phyloP scores from a whole-genome alignment of 2,797 vertebrate genomes.

The Muscicapa striata region DNA sequence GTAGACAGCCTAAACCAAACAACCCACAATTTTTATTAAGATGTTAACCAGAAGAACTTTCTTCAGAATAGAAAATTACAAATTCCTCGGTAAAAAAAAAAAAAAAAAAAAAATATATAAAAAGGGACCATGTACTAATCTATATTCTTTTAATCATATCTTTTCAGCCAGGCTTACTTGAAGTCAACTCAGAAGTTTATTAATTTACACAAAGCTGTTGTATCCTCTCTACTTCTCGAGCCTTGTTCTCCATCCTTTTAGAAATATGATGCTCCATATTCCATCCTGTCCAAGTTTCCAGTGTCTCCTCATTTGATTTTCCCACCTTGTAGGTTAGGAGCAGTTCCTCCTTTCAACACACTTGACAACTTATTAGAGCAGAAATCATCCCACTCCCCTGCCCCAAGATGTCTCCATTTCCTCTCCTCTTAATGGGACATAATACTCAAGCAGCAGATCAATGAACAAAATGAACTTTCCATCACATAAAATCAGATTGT shows the following conservation, averaged over 20 bases:
- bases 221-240: fast-evolving
- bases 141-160: background rate
- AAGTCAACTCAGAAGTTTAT: background rate
- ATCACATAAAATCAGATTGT: background rate
- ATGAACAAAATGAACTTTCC: background rate
- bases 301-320: background rate
- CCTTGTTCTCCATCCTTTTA: background rate
- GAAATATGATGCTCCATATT: background rate
- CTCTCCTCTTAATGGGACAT: background rate
- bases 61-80: background rate
- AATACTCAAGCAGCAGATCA: background rate
- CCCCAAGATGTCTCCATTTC: background rate
- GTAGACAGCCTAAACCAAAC: background rate
- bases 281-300: background rate
- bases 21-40: background rate
- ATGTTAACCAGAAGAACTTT: background rate
- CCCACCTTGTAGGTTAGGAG: background rate
- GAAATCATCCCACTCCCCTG: background rate
- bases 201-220: background rate
- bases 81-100: background rate
- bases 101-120: background rate
- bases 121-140: background rate
- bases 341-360: background rate
- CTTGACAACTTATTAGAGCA: background rate
- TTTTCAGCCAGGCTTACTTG: background rate